Base-by-base conservation (phyloP, 2,888 invertebrate species). In the Poecilus cupreus region DNA sequence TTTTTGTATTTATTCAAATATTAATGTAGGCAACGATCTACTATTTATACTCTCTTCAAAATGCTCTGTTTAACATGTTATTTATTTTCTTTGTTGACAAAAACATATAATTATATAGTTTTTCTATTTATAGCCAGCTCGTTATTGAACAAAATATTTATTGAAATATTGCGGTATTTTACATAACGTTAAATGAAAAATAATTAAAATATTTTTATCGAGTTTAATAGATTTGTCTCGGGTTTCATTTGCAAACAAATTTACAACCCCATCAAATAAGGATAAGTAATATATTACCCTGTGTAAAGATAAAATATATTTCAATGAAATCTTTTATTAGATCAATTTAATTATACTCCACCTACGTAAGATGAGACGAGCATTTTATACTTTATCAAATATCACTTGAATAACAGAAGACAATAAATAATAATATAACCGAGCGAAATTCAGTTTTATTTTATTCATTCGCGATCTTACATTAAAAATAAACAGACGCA, bases 401-500 rank as follows among this genome's bases (percentile, higher is more conserved):
- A 68, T 68, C 32, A 37, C 37, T 68, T 37, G 37, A 68, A 68
- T 37, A 37, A 68, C 18, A 68, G 39, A 68, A 68, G 18, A 68
- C 39, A 68, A 68, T 68, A 68, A 68, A 68, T 68, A 68, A 68
- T 68, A 68, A 32, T 68, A 10, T 68, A 60, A 60, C 60, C 4
- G 37, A 68, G 18, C 16, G 64, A 46, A 74, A 26, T 51, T 49
- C 74, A 32, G 74, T 49, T 74, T 24, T 74, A 49, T 74, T 49
- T 74, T 74, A 74, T 74, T 74, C 74, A 74, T 39, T 18, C 51
- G 16, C 20, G 51, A 51, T 57, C 64, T 49, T 24, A 74, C 49
- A 49, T 51, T 74, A 74, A 74, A 74, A 74, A 74, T 74, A 74
- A 74, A 74, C 74, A 68, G 18, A 68, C 37, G 51, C 51, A 74